Evolutionary conservation across 1,140 invertebrate genomes (phyloP).

Genomic region (Orchestia grillus): DNA sequence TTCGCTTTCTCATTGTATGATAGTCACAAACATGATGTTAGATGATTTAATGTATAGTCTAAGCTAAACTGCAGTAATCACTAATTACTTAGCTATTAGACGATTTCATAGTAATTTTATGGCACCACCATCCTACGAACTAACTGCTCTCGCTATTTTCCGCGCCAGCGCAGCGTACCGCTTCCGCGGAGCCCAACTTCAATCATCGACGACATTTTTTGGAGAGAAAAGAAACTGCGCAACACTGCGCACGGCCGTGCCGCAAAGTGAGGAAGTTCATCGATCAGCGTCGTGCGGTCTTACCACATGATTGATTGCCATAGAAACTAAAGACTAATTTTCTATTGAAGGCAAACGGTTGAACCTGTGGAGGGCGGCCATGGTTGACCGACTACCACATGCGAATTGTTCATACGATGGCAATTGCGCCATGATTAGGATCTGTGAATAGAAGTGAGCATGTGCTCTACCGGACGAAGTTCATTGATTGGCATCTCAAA

Average conservation of each 20-base stretch:
- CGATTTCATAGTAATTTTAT: neutral
- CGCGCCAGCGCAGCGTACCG: neutral
- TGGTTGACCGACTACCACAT: slow-evolving; percentile 23
- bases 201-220: slow-evolving; percentile 22
- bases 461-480: slow-evolving; percentile 40
- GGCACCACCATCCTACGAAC: neutral
- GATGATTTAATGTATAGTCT: neutral
- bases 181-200: neutral
- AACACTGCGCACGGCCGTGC: neutral
- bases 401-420: neutral
- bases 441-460: neutral
- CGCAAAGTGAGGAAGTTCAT: slow-evolving; percentile 3
- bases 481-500: slow-evolving; percentile 25
- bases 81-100: neutral
- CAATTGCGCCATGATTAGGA: slow-evolving; percentile 51
- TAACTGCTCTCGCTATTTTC: neutral
- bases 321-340: slow-evolving; percentile 31
- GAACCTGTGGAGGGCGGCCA: neutral
- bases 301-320: slow-evolving; percentile 41
- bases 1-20: no score
- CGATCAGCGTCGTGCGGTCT: neutral
- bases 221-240: neutral
- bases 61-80: neutral
- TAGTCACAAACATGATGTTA: no score
- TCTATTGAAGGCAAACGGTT: slow-evolving; percentile 12